Conservation (phyloP, 2,113 vertebrate genomes). For the Dicaeum eximium region DNA sequence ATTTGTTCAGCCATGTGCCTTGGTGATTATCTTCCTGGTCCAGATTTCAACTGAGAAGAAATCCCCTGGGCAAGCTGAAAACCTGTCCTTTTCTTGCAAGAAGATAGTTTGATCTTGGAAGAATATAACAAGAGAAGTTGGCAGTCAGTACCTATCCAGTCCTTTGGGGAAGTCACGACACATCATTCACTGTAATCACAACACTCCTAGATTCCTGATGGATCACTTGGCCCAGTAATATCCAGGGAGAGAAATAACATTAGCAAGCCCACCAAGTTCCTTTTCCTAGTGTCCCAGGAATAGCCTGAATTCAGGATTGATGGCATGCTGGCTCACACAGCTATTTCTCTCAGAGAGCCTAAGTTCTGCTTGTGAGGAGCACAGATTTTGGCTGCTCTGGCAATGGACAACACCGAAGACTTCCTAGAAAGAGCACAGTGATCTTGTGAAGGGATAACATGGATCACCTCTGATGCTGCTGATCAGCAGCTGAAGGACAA, state of each 20-base stretch:
- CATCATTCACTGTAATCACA: background rate
- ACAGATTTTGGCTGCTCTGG: background rate
- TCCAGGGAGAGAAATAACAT: background rate
- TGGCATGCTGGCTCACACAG: background rate
- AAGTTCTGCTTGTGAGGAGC: background rate
- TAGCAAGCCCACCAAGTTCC: background rate
- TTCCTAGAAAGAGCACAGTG: background rate
- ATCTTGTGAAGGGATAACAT: rapidly evolving
- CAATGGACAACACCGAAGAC: background rate
- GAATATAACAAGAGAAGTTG: background rate
- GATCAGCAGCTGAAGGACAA: background rate
- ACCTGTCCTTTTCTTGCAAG: background rate
- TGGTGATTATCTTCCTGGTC: background rate
- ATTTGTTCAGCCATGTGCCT: background rate
- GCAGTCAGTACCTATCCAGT: background rate
- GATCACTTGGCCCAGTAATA: background rate
- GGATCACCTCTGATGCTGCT: background rate
- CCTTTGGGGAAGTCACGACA: background rate
- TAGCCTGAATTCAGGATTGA: background rate
- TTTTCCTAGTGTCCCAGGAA: background rate
- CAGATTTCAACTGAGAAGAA: background rate
- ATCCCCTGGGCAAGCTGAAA: background rate
- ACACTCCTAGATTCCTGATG: background rate
- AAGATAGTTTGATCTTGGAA: background rate
- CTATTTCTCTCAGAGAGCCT: background rate